phyloP scores from a whole-genome alignment of 2,113 vertebrate species.

The Tachuris rubrigastra region DNA sequence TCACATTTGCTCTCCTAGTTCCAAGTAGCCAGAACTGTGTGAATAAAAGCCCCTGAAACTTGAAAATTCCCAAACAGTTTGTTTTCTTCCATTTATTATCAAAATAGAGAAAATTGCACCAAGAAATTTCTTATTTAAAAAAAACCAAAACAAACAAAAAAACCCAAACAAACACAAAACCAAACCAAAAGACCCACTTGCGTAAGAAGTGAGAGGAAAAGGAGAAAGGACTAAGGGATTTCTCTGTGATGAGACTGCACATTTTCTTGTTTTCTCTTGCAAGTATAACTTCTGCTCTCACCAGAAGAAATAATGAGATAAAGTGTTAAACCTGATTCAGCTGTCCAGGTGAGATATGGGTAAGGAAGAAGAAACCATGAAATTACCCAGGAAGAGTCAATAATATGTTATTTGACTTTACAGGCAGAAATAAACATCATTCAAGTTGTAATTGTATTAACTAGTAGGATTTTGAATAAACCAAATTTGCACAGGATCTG shows the following conservation, averaged over 20 bases:
- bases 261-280: background rate
- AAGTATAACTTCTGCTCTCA: background rate
- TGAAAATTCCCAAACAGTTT: background rate
- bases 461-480: background rate
- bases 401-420: background rate
- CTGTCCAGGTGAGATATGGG: background rate
- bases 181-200: background rate
- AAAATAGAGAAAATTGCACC: background rate
- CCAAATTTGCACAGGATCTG: background rate
- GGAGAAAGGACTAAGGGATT: background rate
- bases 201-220: background rate
- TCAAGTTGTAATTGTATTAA: background rate
- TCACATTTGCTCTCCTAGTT: background rate
- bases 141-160: too few relatives aligned
- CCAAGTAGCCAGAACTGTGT: background rate
- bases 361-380: background rate
- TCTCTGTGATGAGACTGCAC: background rate
- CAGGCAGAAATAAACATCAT: background rate
- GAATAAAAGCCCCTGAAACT: background rate
- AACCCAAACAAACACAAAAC: too few relatives aligned
- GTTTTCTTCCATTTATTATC: background rate
- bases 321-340: background rate
- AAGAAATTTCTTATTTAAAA: background rate
- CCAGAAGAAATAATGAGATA: background rate
- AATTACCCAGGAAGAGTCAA: background rate